Evolutionary conservation across 2,888 invertebrate genomes (phyloP).

Genomic region (Clistopyga incitator): DNA sequence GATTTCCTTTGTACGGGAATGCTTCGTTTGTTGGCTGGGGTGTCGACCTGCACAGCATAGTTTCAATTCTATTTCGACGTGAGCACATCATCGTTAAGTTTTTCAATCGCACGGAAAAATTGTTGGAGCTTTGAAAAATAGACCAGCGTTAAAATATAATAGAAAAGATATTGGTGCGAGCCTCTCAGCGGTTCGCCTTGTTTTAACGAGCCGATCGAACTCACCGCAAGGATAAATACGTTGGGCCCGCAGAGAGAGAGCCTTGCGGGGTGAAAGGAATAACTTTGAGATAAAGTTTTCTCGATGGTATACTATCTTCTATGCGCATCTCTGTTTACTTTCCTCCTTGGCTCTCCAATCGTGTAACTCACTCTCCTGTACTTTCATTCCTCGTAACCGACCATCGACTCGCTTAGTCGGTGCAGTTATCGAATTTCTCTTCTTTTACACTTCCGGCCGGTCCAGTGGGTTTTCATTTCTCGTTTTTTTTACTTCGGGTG

Average conservation of each 20-base stretch:
- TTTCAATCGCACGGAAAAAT: conserved; percentile 18
- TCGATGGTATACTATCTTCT: conserved; percentile 40
- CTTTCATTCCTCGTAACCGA: conserved; percentile 52
- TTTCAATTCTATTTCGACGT: conserved; percentile 6
- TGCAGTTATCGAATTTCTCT: conserved; percentile 57
- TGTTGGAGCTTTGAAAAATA: background rate
- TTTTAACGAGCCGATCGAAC: conserved; percentile 51
- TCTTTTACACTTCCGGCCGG: conserved; percentile 46
- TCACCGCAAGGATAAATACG: conserved; percentile 5
- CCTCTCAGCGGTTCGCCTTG: conserved; percentile 13
- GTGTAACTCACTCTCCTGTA: conserved; percentile 18
- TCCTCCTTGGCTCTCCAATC: conserved; percentile 5
- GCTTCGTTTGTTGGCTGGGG: conserved; percentile 14
- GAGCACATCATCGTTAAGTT: background rate
- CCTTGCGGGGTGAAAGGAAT: conserved; percentile 46
- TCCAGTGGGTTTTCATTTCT: conserved; percentile 6
- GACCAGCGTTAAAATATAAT: conserved; percentile 25
- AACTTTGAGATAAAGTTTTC: conserved; percentile 59
- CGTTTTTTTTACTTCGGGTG: background rate
- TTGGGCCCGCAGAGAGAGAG: conserved; percentile 11
- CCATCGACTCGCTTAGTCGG: conserved; percentile 48
- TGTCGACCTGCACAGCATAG: conserved; percentile 11
- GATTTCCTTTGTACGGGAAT: conserved; percentile 28
- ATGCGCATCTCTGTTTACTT: conserved; percentile 7
- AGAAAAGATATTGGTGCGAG: conserved; percentile 23